Base-by-base conservation (phyloP, 2,888 invertebrate genomes). In the Andrena chrysosceles region DNA sequence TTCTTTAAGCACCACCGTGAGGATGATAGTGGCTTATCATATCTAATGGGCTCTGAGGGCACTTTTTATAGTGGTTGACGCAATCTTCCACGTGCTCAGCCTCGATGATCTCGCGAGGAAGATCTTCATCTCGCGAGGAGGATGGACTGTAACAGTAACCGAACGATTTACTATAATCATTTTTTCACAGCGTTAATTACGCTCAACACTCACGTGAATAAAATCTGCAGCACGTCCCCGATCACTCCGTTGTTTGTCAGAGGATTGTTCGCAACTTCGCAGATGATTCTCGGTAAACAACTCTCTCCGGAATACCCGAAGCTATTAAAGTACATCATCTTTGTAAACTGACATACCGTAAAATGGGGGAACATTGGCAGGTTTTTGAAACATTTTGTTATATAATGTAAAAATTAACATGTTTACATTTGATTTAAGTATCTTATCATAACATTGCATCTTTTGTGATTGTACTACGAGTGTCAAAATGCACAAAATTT, bases 181-280 rank as follows among this genome's bases (percentile, higher is more conserved):
- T 60, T 74, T 60, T 60, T 20, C 6, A 1, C 2, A 20, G 8
- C 2, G 26, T 16, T 20, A 1, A n/a, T 73, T 48, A 33, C 10
- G 42, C 60, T 59, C 7, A 33, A 8, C 70, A 84, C 95, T 96
- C 94, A 97, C 97, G 96, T 96, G 81, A 97, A 95, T 79, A 97
- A 91, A 52, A 96, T 95, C 90, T 96, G 96, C 52, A 97, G 93
- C 82, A 97, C 92, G 91, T 96, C 96, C 3, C 97, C 97, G 60
- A 97, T 89, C 7, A 97, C 92, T 8, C 97, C 97, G 90, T 96
- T 96, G 72, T 94, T 92, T 6, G 84, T 84, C 75, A 96, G 93
- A 70, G 95, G 95, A 23, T 94, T 92, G 33, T 94, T 94, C 35
- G 95, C 94, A 73, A 95, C 95, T 91, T 96, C 96, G 87, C 97